phyloP scores from a whole-genome alignment of 2,113 vertebrate species.

The Chloropsis hardwickii region DNA sequence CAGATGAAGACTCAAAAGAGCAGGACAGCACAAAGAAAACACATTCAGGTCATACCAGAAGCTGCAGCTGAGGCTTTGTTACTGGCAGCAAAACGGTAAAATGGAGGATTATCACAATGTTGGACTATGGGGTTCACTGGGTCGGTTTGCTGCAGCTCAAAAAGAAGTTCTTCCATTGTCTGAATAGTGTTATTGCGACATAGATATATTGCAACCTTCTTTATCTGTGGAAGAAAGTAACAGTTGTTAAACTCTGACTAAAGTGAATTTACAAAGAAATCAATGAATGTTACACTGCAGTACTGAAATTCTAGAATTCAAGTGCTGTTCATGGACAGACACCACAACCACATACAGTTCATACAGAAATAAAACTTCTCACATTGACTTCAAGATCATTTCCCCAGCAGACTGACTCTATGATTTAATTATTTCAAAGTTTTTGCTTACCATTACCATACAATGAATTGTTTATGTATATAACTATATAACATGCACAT shows the following conservation, averaged over 20 bases:
- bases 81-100: slow-evolving; percentile 93
- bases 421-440: background rate
- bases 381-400: background rate
- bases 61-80: slow-evolving; percentile 91
- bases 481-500: background rate
- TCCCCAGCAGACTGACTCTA: background rate
- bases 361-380: background rate
- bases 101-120: slow-evolving; percentile 96
- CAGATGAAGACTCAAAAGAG: background rate
- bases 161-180: slow-evolving; percentile 97
- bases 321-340: background rate
- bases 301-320: background rate
- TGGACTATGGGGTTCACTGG: slow-evolving; percentile 95
- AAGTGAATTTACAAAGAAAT: background rate
- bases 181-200: slow-evolving; percentile 98
- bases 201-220: slow-evolving; percentile 95
- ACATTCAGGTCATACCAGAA: slow-evolving; percentile 78
- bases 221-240: slow-evolving; percentile 79
- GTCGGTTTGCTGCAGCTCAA: slow-evolving; percentile 97
- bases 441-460: background rate
- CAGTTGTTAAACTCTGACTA: background rate
- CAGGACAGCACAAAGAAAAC: background rate
- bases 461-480: background rate
- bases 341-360: background rate
- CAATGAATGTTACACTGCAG: background rate